Evolutionary conservation across 2,797 vertebrate species (phyloP).

Genomic region (Euphonia xanthogaster): DNA sequence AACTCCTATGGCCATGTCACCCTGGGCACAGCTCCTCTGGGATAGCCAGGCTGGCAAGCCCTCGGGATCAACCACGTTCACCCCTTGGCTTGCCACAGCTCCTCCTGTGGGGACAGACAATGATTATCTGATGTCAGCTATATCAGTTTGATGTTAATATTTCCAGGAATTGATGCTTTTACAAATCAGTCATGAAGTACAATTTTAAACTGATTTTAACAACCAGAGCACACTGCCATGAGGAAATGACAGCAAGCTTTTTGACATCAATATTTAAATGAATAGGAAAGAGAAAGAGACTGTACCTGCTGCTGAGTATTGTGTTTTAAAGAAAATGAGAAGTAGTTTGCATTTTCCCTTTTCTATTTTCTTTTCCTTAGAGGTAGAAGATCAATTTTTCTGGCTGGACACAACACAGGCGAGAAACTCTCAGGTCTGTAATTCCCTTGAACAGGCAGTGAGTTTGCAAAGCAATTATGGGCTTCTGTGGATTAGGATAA

Average conservation of each 20-base stretch:
- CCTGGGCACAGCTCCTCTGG: neutral
- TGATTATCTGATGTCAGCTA: neutral
- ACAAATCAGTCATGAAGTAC: conserved; percentile 29
- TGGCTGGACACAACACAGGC: neutral
- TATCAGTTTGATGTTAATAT: conserved; percentile 5
- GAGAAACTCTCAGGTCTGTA: conserved; percentile 8
- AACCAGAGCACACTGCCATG: neutral
- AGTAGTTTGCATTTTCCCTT: neutral
- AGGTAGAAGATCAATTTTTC: neutral
- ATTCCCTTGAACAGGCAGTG: conserved; percentile 2
- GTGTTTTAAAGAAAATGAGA: neutral
- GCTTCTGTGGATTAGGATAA: conserved; percentile 48
- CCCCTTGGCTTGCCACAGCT: neutral
- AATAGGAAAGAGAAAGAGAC: neutral
- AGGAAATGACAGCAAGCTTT: conserved; percentile 7
- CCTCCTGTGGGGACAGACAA: neutral
- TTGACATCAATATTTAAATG: neutral
- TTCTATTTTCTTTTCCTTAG: neutral
- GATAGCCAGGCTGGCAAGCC: neutral
- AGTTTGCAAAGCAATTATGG: conserved; percentile 40
- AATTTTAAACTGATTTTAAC: conserved; percentile 50
- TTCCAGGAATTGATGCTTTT: conserved; percentile 18
- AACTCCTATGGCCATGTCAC: neutral
- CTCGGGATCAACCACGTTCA: fast-evolving
- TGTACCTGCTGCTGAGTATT: neutral